phyloP scores from a whole-genome alignment of 1,140 invertebrate species.

The Episyrphus balteatus region DNA sequence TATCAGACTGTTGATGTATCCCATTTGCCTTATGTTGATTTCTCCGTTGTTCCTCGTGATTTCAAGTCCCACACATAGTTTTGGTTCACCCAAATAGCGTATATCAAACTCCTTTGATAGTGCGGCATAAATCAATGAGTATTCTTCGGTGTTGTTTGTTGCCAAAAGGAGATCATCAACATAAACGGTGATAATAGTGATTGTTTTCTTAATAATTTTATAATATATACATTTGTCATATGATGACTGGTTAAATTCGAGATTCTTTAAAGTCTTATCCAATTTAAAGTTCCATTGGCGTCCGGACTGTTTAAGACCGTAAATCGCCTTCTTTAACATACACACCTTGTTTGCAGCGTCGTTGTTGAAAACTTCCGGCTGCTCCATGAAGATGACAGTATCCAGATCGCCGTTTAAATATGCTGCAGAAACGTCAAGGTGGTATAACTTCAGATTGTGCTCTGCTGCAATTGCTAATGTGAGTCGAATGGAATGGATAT shows the following conservation, averaged over 20 bases:
- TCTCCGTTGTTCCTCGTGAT: conserved; percentile 13
- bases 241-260: conserved; percentile 14
- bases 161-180: conserved; percentile 19
- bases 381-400: conserved; percentile 33
- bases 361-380: conserved; percentile 18
- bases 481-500: conserved; percentile 1
- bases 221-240: conserved; percentile 27
- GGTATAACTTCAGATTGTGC: conserved; percentile 15
- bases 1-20: conserved; percentile 29
- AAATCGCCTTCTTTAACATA: conserved; percentile 24
- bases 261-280: conserved; percentile 12
- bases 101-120: conserved; percentile 19
- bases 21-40: conserved; percentile 24
- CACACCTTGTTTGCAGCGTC: conserved; percentile 13
- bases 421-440: conserved; percentile 27
- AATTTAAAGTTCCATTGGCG: conserved; percentile 20
- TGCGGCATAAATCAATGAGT: conserved; percentile 9
- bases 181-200: conserved; percentile 4
- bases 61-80: conserved; percentile 22
- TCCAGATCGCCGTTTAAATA: conserved; percentile 26
- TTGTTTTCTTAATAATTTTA: neutral
- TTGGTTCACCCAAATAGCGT: conserved; percentile 12
- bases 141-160: conserved; percentile 4
- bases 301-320: conserved; percentile 34
- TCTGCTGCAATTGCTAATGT: neutral